These are phyloP conservation scores for Drosophila trapezifrons DNA, from an alignment of 1,140 invertebrate genomes.

Conservation along the genomic window DNA sequence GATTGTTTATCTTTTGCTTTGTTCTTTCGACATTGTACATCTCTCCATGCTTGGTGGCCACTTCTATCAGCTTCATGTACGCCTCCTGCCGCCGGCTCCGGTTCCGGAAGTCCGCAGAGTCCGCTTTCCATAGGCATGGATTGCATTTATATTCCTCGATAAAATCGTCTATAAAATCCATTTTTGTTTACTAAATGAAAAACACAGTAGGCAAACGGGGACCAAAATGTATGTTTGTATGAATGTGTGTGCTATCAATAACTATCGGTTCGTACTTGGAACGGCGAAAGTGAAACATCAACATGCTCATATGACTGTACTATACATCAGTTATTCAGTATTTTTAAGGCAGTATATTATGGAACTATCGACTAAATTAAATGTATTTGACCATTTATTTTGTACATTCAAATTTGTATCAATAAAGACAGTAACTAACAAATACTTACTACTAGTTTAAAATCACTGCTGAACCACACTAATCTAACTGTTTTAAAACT, in stretches of 20 bases:
- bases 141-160: conserved; percentile 82
- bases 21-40: conserved; percentile 81
- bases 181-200: conserved; percentile 66
- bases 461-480: conserved; percentile 84
- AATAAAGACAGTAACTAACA: not conserved
- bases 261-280: conserved; percentile 88
- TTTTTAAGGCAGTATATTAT: not conserved
- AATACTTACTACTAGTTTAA: not conserved
- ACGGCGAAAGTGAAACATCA: conserved; percentile 40
- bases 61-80: conserved; percentile 78
- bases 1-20: conserved; percentile 84
- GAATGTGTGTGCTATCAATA: conserved; percentile 87
- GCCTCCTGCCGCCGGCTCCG: conserved; percentile 74
- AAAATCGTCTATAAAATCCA: conserved; percentile 84
- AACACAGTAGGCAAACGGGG: conserved; percentile 35
- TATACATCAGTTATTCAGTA: not conserved
- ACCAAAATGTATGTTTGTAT: conserved; percentile 39
- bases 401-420: not conserved
- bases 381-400: not conserved
- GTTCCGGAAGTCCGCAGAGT: conserved; percentile 77
- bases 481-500: not conserved
- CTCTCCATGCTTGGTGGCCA: conserved; percentile 80
- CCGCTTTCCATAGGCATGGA: conserved; percentile 82
- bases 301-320: conserved; percentile 4
- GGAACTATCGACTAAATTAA: not conserved